Conservation (phyloP, 2,888 invertebrate species). For the Malachius bipustulatus region DNA sequence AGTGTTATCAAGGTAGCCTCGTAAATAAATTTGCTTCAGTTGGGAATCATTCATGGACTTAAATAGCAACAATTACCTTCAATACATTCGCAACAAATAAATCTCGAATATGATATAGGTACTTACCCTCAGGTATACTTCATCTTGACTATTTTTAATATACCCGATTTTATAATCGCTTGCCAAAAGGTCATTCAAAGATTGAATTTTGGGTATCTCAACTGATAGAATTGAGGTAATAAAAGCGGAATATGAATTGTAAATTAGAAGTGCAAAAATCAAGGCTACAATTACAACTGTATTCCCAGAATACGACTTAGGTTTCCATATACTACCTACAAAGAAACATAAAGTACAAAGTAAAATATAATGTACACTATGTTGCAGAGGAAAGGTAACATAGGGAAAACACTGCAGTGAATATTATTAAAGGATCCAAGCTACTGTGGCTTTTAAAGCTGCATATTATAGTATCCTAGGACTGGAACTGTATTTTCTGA, state of each 20-base stretch:
- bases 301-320: slow-evolving; percentile 44
- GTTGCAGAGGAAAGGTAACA: no score
- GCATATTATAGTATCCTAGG: no score
- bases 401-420: no score
- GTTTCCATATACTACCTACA: slow-evolving; percentile 48
- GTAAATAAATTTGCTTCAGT: slow-evolving; percentile 25
- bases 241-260: slow-evolving; percentile 54
- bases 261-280: slow-evolving; percentile 49
- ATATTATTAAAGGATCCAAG: no score
- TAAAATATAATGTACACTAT: slow-evolving; percentile 4
- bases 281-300: slow-evolving; percentile 45
- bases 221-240: slow-evolving; percentile 55
- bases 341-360: slow-evolving; percentile 7
- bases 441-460: no score
- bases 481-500: no score
- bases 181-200: slow-evolving; percentile 46
- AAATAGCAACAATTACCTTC: slow-evolving; percentile 26
- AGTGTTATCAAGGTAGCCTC: slow-evolving; percentile 31
- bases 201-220: slow-evolving; percentile 42
- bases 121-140: slow-evolving; percentile 49
- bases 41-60: slow-evolving; percentile 38
- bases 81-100: no score
- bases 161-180: slow-evolving; percentile 50
- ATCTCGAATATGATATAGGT: slow-evolving; percentile 3
- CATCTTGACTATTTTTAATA: slow-evolving; percentile 45